Conservation (phyloP, 2,888 invertebrate species). For the Mythimna pallens region DNA sequence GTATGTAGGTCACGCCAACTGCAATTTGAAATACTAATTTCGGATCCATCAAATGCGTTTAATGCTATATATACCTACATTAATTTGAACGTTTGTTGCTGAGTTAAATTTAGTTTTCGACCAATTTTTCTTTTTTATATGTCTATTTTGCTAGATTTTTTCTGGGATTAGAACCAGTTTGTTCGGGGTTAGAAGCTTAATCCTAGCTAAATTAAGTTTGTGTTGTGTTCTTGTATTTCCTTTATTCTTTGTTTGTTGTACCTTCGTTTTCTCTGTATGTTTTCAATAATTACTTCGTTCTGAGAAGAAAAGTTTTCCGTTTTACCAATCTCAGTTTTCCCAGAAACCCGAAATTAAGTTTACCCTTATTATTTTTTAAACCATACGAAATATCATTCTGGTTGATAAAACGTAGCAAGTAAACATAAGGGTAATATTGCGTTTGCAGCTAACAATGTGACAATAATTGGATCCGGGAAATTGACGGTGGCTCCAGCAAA, state of each 20-base stretch:
- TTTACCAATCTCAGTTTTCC: not conserved
- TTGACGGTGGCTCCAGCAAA: slow-evolving; percentile 69
- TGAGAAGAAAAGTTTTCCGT: not conserved
- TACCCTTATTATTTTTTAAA: slow-evolving; percentile 11
- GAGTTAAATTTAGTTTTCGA: not conserved
- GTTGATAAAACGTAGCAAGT: slow-evolving; percentile 42
- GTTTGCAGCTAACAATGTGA: slow-evolving; percentile 68
- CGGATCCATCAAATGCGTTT: slow-evolving; percentile 8
- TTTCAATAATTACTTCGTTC: not conserved
- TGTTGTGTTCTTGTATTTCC: not conserved
- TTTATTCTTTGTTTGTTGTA: not conserved
- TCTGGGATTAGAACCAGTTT: not conserved
- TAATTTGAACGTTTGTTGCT: slow-evolving; percentile 7
- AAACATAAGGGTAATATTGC: slow-evolving; percentile 62
- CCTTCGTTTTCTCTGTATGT: not conserved
- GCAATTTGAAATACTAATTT: slow-evolving; percentile 36
- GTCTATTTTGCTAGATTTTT: not conserved
- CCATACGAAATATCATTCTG: slow-evolving; percentile 24
- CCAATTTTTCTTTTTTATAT: not conserved
- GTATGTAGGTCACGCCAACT: slow-evolving; percentile 24
- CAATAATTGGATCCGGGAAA: slow-evolving; percentile 74
- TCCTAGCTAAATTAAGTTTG: not conserved
- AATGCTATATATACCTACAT: not conserved
- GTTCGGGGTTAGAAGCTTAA: not conserved
- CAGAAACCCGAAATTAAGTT: not conserved